These are phyloP conservation scores for Rhodinocichla rosea DNA, from an alignment of 2,113 vertebrate genomes.

Conservation along the genomic window DNA sequence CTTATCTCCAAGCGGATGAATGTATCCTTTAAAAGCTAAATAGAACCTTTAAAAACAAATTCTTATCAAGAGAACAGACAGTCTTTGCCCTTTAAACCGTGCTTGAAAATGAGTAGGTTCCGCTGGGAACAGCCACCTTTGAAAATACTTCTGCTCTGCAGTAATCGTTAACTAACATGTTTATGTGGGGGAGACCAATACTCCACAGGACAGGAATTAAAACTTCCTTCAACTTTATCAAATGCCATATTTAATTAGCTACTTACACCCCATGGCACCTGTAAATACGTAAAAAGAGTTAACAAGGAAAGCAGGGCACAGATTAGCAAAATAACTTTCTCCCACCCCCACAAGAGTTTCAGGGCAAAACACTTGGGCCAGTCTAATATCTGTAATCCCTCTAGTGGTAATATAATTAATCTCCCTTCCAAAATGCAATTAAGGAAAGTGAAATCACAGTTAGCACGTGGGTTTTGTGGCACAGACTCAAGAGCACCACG, in stretches of 20 bases:
- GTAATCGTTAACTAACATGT: conserved; percentile 41
- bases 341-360: not conserved
- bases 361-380: not conserved
- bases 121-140: not conserved
- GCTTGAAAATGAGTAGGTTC: not conserved
- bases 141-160: not conserved
- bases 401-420: conserved; percentile 53
- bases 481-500: not conserved
- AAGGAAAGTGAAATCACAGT: conserved; percentile 14
- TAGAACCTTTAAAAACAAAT: not conserved
- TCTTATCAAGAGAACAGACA: not conserved
- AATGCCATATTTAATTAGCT: not conserved
- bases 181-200: not conserved
- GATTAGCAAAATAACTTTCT: conserved; percentile 30
- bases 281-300: not conserved
- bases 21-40: not conserved
- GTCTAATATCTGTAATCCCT: conserved; percentile 42
- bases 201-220: conserved; percentile 14
- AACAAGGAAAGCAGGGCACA: not conserved
- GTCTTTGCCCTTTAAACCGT: conserved; percentile 15
- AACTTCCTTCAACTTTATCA: conserved; percentile 10
- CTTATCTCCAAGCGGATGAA: not conserved
- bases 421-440: conserved; percentile 39
- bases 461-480: not conserved
- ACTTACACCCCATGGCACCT: not conserved